phyloP scores from a whole-genome alignment of 30 jellyfish, hydroid and myxozoan genomes.

The Aurelia sp. region DNA sequence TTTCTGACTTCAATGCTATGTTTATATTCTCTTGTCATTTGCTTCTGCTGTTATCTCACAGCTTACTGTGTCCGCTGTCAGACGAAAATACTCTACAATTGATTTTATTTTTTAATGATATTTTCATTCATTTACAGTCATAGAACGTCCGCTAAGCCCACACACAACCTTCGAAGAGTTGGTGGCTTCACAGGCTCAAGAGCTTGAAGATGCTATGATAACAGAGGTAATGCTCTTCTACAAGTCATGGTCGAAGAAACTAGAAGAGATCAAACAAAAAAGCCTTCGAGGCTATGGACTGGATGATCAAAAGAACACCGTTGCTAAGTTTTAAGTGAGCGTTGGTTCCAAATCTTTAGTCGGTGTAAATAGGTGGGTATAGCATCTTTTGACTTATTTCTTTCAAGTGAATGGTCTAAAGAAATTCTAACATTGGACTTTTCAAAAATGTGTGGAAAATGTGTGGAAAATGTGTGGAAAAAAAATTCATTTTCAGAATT shows the following conservation, averaged over 20 bases:
- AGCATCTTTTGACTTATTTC: too few species aligned
- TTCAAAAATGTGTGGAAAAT: too few species aligned
- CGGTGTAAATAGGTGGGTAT: too few species aligned
- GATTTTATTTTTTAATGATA: not conserved
- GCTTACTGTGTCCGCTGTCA: not conserved
- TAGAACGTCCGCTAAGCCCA: conserved; percentile 91
- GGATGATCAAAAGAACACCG: conserved; percentile 28
- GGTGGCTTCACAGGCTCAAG: conserved; percentile 99
- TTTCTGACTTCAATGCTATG: too few species aligned
- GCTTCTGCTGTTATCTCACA: not conserved
- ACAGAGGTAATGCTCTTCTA: conserved; percentile 96
- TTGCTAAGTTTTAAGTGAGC: too few species aligned
- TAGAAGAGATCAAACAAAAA: conserved; percentile 84
- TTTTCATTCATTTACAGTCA: conserved; percentile 41
- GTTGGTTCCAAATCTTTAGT: too few species aligned
- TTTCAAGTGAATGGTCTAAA: too few species aligned
- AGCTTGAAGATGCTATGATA: conserved; percentile 95
- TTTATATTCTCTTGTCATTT: too few species aligned
- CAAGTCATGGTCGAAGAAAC: conserved; percentile 86
- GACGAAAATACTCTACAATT: not conserved
- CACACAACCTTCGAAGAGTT: conserved; percentile 98
- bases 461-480: too few species aligned
- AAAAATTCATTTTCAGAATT: too few species aligned
- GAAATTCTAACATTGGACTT: too few species aligned
- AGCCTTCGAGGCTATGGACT: conserved; percentile 80